A percentile compares a stretch with the other conserved stretches of the same genome.
These are phyloP conservation scores for Epinephelus cyanopodus DNA, from an alignment of 2,113 vertebrate genomes.

Conservation along the genomic window DNA sequence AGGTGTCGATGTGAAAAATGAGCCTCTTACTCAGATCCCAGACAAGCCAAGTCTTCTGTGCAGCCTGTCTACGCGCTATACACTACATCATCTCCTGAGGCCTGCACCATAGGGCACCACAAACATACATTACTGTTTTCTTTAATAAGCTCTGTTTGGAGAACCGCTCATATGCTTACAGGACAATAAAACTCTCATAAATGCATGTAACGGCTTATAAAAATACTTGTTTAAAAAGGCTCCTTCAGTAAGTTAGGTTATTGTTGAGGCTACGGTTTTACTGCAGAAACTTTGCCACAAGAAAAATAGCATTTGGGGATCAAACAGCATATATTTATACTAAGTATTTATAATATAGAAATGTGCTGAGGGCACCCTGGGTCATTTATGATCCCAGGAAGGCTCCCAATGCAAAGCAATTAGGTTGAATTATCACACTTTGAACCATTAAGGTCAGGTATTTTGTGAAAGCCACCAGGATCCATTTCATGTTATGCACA, in stretches of 20 bases:
- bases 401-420: not conserved
- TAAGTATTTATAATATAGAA: not conserved
- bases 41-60: slow-evolving; percentile 69
- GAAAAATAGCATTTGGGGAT: not conserved
- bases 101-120: slow-evolving; percentile 68
- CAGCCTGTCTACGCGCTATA: slow-evolving; percentile 37
- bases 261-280: not conserved
- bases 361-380: not conserved
- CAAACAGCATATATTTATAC: not conserved
- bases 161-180: slow-evolving; percentile 63
- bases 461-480: not conserved
- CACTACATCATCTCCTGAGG: slow-evolving; percentile 68
- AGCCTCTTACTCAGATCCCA: slow-evolving; percentile 56
- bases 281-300: not conserved
- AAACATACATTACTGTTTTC: slow-evolving; percentile 82
- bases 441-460: not conserved
- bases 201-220: slow-evolving; percentile 49
- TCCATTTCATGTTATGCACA: not conserved
- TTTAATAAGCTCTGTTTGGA: slow-evolving; percentile 84
- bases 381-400: not conserved
- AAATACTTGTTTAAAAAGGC: slow-evolving; percentile 59
- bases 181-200: slow-evolving; percentile 64
- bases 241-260: slow-evolving; percentile 7
- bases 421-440: not conserved
- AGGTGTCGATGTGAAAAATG: slow-evolving; percentile 78